Evolutionary conservation across 2,113 vertebrate species (phyloP).

Genomic region (Rhegmatorhina hoffmannsi): DNA sequence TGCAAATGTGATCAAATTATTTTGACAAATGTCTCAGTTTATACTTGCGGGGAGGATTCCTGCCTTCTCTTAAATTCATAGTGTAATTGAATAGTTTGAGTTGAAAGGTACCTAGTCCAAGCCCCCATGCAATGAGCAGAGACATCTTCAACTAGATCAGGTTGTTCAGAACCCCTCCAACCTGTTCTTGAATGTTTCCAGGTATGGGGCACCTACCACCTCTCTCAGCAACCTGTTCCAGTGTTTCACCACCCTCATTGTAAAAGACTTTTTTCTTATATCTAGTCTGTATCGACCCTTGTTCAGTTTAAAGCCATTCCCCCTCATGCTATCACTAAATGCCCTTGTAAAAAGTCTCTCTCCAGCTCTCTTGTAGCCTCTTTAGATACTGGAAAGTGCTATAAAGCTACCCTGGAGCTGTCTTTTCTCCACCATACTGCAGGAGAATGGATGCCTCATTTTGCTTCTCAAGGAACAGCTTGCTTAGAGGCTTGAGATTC

Average conservation of each 20-base stretch:
- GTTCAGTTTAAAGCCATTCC: not conserved
- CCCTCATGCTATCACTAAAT: not conserved
- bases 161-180: not conserved
- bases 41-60: not conserved
- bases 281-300: not conserved
- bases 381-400: not conserved
- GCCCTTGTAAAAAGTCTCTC: not conserved
- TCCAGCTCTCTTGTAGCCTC: not conserved
- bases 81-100: not conserved
- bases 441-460: not conserved
- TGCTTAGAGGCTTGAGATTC: not conserved
- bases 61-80: not conserved
- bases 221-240: not conserved
- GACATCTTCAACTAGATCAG: not conserved
- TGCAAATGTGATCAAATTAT: conserved; percentile 15
- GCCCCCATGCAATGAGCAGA: not conserved
- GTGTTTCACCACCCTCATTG: not conserved
- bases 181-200: not conserved
- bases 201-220: not conserved
- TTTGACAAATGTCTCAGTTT: conserved; percentile 1
- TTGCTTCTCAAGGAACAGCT: not conserved
- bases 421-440: not conserved
- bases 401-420: not conserved
- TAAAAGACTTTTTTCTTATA: not conserved
- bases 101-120: not conserved